Conservation (phyloP, 2,797 vertebrate species). For the Geotria australis region DNA sequence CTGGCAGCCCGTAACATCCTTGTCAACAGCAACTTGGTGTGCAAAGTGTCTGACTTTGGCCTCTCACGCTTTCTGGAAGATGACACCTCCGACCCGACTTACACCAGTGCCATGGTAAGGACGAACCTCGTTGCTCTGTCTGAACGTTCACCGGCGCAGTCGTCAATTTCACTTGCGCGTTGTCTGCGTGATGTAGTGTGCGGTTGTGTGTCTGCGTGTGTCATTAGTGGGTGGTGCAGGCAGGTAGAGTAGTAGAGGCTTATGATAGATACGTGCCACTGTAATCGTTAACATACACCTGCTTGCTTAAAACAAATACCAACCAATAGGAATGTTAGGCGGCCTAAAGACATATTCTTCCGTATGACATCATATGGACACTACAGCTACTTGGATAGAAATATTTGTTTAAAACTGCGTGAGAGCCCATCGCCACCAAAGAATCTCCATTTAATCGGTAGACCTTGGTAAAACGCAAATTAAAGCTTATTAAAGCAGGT, state of each 20-base stretch:
- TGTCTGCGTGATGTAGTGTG: neutral
- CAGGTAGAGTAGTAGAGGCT: neutral
- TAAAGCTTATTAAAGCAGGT: no score
- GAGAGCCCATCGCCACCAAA: no score
- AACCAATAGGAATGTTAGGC: no score
- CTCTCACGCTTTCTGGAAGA: conserved; percentile 87
- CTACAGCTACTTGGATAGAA: no score
- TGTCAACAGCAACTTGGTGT: conserved; percentile 93
- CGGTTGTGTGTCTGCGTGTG: neutral
- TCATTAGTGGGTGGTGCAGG: no score
- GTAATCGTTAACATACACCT: neutral
- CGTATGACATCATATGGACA: no score
- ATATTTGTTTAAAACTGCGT: no score
- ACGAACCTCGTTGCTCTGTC: no score
- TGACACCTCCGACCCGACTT: conserved; percentile 64
- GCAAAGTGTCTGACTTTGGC: conserved; percentile 91
- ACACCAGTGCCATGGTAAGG: conserved; percentile 81
- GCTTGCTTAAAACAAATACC: no score
- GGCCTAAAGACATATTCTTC: no score
- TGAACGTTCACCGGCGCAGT: neutral
- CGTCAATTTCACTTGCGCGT: neutral
- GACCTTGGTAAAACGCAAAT: no score
- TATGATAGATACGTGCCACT: neutral
- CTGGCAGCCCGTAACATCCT: conserved; percentile 86
- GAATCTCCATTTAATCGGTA: no score